Evolutionary conservation across 1,140 invertebrate genomes (phyloP).

Genomic region (Drosophila kikkawai): DNA sequence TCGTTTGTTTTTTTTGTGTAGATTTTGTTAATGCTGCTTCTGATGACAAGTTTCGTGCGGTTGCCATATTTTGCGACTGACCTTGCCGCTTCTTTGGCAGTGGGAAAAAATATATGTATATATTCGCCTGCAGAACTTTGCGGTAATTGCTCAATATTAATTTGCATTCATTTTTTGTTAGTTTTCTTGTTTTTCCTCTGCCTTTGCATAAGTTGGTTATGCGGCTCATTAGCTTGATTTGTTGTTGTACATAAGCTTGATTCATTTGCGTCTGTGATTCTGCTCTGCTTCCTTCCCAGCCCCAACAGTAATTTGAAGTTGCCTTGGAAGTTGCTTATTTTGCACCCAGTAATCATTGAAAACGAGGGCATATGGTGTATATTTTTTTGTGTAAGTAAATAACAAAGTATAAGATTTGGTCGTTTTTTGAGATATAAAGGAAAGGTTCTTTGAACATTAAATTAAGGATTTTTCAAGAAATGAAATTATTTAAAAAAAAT

Average conservation of each 20-base stretch:
- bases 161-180: constrained; percentile 19
- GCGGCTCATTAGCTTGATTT: constrained; percentile 62
- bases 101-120: constrained; percentile 55
- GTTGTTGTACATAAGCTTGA: constrained; percentile 46
- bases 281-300: constrained; percentile 52
- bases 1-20: constrained; percentile 23
- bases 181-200: constrained; percentile 4
- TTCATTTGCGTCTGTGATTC: constrained; percentile 18
- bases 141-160: constrained; percentile 66
- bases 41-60: constrained; percentile 58
- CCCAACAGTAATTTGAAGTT: constrained; percentile 25
- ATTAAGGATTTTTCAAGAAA: too few relatives aligned
- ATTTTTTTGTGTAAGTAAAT: neutral
- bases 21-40: constrained; percentile 12
- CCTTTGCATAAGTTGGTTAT: constrained; percentile 29
- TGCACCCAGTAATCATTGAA: neutral
- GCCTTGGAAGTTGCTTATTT: constrained; percentile 23
- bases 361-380: constrained; percentile 2
- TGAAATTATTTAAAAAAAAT: neutral
- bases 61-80: constrained; percentile 52
- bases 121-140: constrained; percentile 46
- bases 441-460: too few relatives aligned
- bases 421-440: too few relatives aligned
- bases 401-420: neutral
- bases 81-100: constrained; percentile 68